Conservation (phyloP, 2,888 invertebrate genomes). For the Pardosa pseudoannulata region DNA sequence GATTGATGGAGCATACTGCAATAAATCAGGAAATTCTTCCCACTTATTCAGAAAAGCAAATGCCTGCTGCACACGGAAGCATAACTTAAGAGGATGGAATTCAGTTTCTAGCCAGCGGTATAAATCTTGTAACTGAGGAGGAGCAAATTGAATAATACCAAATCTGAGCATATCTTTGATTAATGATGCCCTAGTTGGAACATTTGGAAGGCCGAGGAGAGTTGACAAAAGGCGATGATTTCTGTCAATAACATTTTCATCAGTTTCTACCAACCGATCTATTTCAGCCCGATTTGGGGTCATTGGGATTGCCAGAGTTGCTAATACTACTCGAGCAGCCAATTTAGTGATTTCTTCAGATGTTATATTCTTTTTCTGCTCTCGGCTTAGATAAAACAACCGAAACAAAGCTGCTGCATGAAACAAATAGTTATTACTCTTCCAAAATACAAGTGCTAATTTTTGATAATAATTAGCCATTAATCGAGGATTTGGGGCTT, state of each 20-base stretch:
- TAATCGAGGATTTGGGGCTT: slow-evolving; percentile 95
- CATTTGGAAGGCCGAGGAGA: slow-evolving; percentile 90
- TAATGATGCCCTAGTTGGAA: slow-evolving; percentile 91
- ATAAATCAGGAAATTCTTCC: slow-evolving; percentile 80
- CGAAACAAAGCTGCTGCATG: slow-evolving; percentile 97
- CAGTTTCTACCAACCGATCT: slow-evolving; percentile 97
- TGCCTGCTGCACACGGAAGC: slow-evolving; percentile 87
- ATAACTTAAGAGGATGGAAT: slow-evolving; percentile 93
- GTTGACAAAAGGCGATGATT: slow-evolving; percentile 91
- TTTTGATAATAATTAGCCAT: slow-evolving; percentile 99
- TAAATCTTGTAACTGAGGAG: slow-evolving; percentile 90
- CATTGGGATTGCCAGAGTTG: slow-evolving; percentile 95
- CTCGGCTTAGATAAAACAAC: slow-evolving; percentile 93
- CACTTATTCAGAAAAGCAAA: slow-evolving; percentile 83
- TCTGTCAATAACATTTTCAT: slow-evolving; percentile 96
- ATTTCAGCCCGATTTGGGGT: slow-evolving; percentile 97
- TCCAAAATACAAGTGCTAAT: slow-evolving; percentile 98
- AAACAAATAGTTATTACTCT: slow-evolving; percentile 97
- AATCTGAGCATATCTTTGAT: slow-evolving; percentile 89
- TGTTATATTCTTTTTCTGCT: slow-evolving; percentile 97
- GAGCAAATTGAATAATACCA: slow-evolving; percentile 90
- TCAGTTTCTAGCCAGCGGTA: slow-evolving; percentile 97
- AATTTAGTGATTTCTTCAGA: slow-evolving; percentile 94
- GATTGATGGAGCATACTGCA: slow-evolving; percentile 90
- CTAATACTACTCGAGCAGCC: slow-evolving; percentile 96